Percentiles rank a stretch among this genome's conserved stretches.
phyloP scores from a whole-genome alignment of 2,113 vertebrate genomes.

The Misgurnus mizolepis region DNA sequence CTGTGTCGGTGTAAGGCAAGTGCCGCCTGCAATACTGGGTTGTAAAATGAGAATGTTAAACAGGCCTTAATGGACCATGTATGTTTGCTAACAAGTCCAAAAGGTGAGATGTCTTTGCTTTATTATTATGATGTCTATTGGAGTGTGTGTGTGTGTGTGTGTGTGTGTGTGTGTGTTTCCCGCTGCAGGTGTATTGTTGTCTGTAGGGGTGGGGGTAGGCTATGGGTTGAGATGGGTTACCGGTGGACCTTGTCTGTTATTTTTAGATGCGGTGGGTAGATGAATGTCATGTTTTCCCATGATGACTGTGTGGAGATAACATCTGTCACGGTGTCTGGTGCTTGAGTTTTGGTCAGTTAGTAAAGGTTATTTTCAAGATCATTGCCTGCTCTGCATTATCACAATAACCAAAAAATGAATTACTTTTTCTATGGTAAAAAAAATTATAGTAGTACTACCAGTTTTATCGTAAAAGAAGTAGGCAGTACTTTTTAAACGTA shows the following conservation, averaged over 20 bases:
- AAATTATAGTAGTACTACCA: too few relatives aligned
- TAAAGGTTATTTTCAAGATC: conserved; percentile 21
- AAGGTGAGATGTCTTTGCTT: background rate
- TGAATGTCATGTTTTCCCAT: conserved; percentile 29
- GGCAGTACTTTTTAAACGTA: too few relatives aligned
- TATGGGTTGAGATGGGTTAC: conserved; percentile 35
- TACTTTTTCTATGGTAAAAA: too few relatives aligned
- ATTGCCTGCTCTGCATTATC: background rate
- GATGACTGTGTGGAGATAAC: conserved; percentile 29
- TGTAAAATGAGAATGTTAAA: conserved; percentile 2
- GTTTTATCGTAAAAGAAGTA: too few relatives aligned
- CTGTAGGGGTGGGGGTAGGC: conserved; percentile 22
- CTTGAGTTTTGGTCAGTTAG: conserved; percentile 3
- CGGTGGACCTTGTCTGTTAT: conserved; percentile 38
- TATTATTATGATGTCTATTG: background rate
- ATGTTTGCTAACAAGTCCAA: background rate
- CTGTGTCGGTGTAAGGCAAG: conserved; percentile 25
- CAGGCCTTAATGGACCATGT: background rate
- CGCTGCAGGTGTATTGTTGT: background rate
- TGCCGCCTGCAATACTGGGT: background rate
- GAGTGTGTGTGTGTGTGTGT: background rate
- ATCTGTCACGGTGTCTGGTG: background rate
- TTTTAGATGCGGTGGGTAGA: conserved; percentile 38
- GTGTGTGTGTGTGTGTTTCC: conserved; percentile 8
- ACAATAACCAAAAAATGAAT: too few relatives aligned